Conservation (phyloP, 2,888 invertebrate genomes). For the Petrophora chlorosata region DNA sequence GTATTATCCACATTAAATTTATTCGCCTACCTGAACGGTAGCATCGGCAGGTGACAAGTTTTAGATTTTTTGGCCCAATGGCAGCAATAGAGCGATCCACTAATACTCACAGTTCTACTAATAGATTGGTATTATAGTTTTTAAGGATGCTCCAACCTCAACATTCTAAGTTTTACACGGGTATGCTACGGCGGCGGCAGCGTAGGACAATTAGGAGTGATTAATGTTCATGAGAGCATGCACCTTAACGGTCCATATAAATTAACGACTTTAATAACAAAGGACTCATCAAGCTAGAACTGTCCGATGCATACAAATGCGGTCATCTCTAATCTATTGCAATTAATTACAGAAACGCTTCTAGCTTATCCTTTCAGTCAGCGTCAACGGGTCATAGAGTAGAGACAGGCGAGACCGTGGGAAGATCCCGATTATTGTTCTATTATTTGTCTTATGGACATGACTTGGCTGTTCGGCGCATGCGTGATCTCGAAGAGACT, state of each 20-base stretch:
- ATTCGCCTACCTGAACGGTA: too few species aligned
- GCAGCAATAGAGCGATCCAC: too few species aligned
- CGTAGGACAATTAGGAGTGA: too few species aligned
- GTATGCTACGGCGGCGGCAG: too few species aligned
- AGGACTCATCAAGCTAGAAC: constrained; percentile 11
- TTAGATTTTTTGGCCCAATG: too few species aligned
- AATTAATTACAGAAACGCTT: constrained; percentile 33
- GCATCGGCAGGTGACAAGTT: too few species aligned
- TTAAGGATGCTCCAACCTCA: too few species aligned
- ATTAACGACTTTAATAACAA: constrained; percentile 9
- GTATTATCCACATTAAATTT: too few species aligned
- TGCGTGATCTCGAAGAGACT: constrained; percentile 34
- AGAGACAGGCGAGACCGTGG: constrained; percentile 48
- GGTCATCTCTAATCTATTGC: constrained; percentile 16
- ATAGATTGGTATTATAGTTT: too few species aligned
- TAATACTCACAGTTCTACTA: too few species aligned
- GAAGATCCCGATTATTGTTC: constrained; percentile 57
- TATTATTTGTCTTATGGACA: constrained; percentile 36
- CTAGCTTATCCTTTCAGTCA: constrained; percentile 37
- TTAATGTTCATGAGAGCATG: too few species aligned
- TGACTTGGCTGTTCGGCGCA: constrained; percentile 24
- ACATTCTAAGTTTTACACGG: too few species aligned
- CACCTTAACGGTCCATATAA: neutral
- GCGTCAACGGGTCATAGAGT: constrained; percentile 40
- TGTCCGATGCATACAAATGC: constrained; percentile 17